These are phyloP conservation scores for Aplysina aerophoba DNA, from an alignment of 37 sponge, comb jelly and placozoan species.

Conservation along the genomic window DNA sequence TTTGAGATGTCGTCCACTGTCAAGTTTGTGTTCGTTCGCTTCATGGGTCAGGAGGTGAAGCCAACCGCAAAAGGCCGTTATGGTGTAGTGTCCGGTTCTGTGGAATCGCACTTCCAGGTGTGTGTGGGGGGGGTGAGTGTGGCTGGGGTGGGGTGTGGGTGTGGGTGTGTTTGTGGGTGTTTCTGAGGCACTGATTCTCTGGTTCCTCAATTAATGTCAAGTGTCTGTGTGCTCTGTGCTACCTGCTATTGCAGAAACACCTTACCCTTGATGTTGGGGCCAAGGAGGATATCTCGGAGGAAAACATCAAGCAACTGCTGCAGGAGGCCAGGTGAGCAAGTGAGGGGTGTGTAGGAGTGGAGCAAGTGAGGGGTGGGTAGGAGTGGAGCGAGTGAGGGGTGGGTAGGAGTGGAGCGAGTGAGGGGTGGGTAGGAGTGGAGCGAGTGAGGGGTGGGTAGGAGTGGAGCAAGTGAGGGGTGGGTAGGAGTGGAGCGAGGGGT, in stretches of 20 bases:
- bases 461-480: no score
- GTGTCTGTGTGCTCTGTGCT: not conserved
- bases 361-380: no score
- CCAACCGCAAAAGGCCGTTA: conserved; percentile 76
- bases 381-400: no score
- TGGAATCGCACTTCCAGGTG: conserved; percentile 52
- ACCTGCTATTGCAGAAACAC: conserved; percentile 67
- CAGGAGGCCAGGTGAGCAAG: conserved; percentile 72
- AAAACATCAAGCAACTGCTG: conserved; percentile 64
- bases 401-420: no score
- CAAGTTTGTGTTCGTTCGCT: conserved; percentile 88
- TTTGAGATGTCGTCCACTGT: conserved; percentile 85
- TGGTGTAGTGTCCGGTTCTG: conserved; percentile 81
- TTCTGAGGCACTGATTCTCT: not conserved
- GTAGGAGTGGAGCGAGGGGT: no score
- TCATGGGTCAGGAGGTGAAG: conserved; percentile 58
- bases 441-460: no score
- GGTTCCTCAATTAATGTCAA: not conserved
- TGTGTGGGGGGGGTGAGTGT: not conserved
- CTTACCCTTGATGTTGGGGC: conserved; percentile 50
- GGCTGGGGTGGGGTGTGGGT: not conserved
- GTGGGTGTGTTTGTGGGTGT: not conserved
- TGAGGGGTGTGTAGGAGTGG: no score
- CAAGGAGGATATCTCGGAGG: conserved; percentile 62
- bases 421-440: no score